phyloP scores from a whole-genome alignment of 2,888 invertebrate genomes.

The Mallateleia sp. region DNA sequence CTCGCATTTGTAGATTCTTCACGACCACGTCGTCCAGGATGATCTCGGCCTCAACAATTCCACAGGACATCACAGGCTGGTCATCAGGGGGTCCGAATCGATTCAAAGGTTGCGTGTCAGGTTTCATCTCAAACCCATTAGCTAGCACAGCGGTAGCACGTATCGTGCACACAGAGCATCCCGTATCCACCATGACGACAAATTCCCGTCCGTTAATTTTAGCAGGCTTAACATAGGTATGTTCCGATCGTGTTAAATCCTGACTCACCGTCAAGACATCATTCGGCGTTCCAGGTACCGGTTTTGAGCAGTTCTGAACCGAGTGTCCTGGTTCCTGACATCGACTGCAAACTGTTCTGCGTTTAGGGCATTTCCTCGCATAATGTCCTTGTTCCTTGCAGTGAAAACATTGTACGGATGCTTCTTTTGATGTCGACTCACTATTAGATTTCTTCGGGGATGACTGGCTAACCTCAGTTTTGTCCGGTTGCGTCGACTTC shows the following conservation, averaged over 20 bases:
- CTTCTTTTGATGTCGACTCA: not conserved
- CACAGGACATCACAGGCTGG: conserved; percentile 47
- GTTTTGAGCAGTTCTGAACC: conserved; percentile 9
- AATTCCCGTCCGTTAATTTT: conserved; percentile 28
- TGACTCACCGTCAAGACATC: conserved; percentile 32
- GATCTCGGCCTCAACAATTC: conserved; percentile 44
- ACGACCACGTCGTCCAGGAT: conserved; percentile 66
- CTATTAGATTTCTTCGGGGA: not conserved
- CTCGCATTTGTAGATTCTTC: conserved; percentile 60
- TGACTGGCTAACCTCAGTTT: not conserved
- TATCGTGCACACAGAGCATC: conserved; percentile 70
- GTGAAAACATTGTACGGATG: conserved; percentile 29
- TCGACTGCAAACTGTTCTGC: not conserved
- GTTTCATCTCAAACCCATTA: conserved; percentile 9
- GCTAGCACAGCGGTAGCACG: conserved; percentile 59
- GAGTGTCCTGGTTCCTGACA: conserved; percentile 7
- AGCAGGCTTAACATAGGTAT: conserved; percentile 62
- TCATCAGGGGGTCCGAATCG: conserved; percentile 54
- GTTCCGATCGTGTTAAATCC: too few relatives aligned
- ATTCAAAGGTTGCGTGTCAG: conserved; percentile 20
- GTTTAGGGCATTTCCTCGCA: conserved; percentile 51
- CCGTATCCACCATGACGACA: conserved; percentile 64
- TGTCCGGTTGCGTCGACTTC: not conserved
- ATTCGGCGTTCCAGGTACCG: not conserved
- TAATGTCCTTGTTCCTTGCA: conserved; percentile 49